Conservation (phyloP, 2,113 vertebrate genomes). For the Amia ocellicauda region DNA sequence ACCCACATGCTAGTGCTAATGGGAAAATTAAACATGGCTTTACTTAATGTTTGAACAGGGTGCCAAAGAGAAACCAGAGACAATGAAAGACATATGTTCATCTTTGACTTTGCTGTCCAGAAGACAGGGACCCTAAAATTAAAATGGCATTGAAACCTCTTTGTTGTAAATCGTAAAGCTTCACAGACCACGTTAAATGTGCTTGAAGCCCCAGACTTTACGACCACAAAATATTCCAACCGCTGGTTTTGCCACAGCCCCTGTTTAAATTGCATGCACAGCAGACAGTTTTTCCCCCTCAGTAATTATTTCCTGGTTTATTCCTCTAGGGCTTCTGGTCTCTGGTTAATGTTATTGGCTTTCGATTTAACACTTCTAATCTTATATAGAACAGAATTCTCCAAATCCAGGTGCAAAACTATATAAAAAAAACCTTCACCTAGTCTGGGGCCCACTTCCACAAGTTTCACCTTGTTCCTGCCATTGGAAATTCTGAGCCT, state of each 20-base stretch:
- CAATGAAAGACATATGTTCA: constrained; percentile 7
- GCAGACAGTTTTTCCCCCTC: background rate
- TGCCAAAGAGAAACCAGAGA: background rate
- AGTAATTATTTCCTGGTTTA: background rate
- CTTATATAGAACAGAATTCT: background rate
- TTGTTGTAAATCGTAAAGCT: background rate
- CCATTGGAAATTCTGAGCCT: background rate
- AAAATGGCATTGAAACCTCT: background rate
- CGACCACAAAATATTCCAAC: constrained; percentile 3
- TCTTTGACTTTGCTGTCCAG: background rate
- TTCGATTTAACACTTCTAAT: background rate
- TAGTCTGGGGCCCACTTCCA: background rate
- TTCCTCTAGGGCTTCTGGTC: background rate
- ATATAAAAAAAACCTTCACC: background rate
- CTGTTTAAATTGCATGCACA: constrained; percentile 12
- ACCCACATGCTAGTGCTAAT: background rate
- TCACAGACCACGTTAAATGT: constrained; percentile 32
- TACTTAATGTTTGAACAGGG: background rate
- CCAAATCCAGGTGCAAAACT: background rate
- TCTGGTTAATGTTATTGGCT: background rate
- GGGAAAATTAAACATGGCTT: background rate
- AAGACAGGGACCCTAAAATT: background rate
- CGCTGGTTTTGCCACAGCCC: constrained; percentile 11
- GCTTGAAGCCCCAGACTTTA: constrained; percentile 22
- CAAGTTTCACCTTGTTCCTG: background rate